Evolutionary conservation across 2,888 invertebrate species (phyloP).

Genomic region (Lasioglossum morio): DNA sequence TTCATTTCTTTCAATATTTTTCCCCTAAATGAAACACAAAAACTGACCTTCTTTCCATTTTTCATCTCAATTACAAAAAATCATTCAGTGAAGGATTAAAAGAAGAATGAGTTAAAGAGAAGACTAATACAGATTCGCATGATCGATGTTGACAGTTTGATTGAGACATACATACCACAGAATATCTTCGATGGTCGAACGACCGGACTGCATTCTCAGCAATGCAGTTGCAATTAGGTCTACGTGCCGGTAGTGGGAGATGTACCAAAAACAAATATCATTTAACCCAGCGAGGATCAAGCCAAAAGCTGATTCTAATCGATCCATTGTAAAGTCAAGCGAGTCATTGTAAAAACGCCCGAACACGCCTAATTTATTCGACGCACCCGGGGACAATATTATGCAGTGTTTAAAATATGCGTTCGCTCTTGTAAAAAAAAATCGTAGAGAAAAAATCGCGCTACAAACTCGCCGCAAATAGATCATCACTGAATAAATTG

Average conservation of each 20-base stretch:
- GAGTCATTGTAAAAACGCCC: conserved; percentile 28
- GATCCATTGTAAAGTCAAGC: conserved; percentile 29
- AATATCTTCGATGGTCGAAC: conserved; percentile 48
- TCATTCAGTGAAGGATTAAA: no score
- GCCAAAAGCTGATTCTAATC: conserved; percentile 73
- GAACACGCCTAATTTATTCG: conserved; percentile 23
- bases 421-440: background rate
- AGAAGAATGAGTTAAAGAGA: no score
- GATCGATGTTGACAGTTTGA: conserved; percentile 36
- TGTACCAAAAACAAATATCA: conserved; percentile 71
- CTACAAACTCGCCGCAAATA: background rate
- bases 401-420: conserved; percentile 8
- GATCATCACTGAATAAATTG: background rate
- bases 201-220: conserved; percentile 53
- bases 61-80: no score
- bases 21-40: no score
- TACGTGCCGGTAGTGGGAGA: conserved; percentile 54
- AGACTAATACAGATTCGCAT: background rate
- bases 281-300: conserved; percentile 49
- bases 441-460: background rate
- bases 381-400: background rate
- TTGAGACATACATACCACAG: conserved; percentile 58
- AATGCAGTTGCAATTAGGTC: conserved; percentile 69
- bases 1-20: no score
- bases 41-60: no score